Conservation (phyloP, 2,888 invertebrate species). For the Acronicta alni region DNA sequence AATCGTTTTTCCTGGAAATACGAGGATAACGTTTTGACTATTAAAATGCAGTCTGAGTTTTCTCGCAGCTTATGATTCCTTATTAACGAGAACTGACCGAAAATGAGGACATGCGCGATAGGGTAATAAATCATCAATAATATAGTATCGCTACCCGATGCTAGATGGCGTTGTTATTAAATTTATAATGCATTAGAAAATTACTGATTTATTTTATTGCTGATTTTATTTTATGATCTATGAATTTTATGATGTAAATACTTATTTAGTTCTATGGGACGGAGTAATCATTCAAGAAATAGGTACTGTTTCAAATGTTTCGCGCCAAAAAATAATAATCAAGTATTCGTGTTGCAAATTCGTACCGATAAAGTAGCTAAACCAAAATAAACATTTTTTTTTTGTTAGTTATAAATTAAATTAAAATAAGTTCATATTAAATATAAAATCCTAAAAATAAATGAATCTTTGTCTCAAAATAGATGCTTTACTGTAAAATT, state of each 20-base stretch:
- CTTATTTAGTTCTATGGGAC: neutral
- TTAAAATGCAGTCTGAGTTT: slow-evolving; percentile 51
- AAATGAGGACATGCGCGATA: slow-evolving; percentile 75
- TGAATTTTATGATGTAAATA: neutral
- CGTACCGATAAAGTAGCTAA: too few species aligned
- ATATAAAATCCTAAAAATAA: slow-evolving; percentile 71
- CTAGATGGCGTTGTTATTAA: slow-evolving; percentile 76
- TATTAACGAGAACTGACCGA: slow-evolving; percentile 70
- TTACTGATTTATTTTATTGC: neutral
- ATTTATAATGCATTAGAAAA: slow-evolving; percentile 3
- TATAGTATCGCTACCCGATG: slow-evolving; percentile 74
- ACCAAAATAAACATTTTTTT: too few species aligned
- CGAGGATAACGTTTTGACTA: slow-evolving; percentile 63
- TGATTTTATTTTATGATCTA: neutral
- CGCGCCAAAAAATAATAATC: slow-evolving; percentile 10
- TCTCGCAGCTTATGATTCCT: slow-evolving; percentile 57
- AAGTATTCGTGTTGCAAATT: slow-evolving; percentile 12
- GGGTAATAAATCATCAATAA: slow-evolving; percentile 62
- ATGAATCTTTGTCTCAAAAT: slow-evolving; percentile 83
- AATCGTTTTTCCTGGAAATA: slow-evolving; percentile 76
- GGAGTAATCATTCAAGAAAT: slow-evolving; percentile 9
- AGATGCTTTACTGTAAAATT: slow-evolving; percentile 82
- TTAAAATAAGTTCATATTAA: slow-evolving; percentile 39
- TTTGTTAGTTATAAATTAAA: too few species aligned
- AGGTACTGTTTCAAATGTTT: slow-evolving; percentile 24